Conservation (phyloP, 2,888 invertebrate genomes). For the Apodemia hepburni region DNA sequence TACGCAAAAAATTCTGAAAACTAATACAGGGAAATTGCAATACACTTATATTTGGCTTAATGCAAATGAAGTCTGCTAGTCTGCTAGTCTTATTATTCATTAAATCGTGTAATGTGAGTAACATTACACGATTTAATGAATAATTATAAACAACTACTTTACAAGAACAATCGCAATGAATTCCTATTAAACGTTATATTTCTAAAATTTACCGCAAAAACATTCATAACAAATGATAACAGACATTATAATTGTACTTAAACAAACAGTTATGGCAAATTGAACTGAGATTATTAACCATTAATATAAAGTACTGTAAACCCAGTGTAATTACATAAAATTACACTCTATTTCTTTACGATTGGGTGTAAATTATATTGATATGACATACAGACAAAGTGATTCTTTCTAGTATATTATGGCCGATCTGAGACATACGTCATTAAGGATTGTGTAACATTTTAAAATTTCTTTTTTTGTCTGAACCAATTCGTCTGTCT, state of each 20-base stretch:
- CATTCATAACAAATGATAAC: constrained; percentile 23
- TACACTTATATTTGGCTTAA: no score
- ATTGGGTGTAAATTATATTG: not conserved
- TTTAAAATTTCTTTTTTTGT: not conserved
- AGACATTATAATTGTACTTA: constrained; percentile 26
- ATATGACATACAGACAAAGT: not conserved
- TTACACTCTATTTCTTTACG: not conserved
- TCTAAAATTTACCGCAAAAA: constrained; percentile 10
- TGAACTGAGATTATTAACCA: constrained; percentile 34
- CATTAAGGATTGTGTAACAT: not conserved
- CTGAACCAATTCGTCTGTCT: no score
- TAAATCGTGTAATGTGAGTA: no score
- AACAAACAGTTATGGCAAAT: constrained; percentile 31
- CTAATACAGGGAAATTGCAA: no score
- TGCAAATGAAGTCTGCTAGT: no score
- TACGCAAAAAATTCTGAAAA: no score
- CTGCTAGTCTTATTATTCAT: no score
- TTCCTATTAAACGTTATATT: not conserved
- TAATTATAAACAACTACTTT: not conserved
- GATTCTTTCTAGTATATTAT: not conserved
- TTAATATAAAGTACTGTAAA: constrained; percentile 31
- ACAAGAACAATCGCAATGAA: not conserved
- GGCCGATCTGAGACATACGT: not conserved
- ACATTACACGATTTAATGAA: not conserved
- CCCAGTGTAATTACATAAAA: not conserved